Conservation (phyloP, 2,888 invertebrate genomes). For the Aphrophora alni region DNA sequence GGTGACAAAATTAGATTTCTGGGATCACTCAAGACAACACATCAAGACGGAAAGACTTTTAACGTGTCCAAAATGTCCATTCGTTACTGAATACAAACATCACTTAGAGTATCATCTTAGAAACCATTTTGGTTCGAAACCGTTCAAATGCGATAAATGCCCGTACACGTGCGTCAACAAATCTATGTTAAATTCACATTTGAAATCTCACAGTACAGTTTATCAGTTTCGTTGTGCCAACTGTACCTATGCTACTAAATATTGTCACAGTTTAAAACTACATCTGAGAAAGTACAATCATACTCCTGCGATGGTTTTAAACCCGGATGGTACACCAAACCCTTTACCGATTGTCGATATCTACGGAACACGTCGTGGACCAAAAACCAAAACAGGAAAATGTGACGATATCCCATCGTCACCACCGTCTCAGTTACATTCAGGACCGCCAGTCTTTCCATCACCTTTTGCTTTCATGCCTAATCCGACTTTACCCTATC, state of each 20-base stretch:
- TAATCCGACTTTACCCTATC: slow-evolving; percentile 36
- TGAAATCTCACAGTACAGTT: slow-evolving; percentile 92
- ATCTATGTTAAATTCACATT: slow-evolving; percentile 98
- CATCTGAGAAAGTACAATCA: slow-evolving; percentile 94
- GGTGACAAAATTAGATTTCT: slow-evolving; percentile 88
- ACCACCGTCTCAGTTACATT: slow-evolving; percentile 29
- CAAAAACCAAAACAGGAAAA: slow-evolving; percentile 66
- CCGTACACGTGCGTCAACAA: slow-evolving; percentile 94
- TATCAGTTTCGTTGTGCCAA: slow-evolving; percentile 93
- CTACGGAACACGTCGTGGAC: slow-evolving; percentile 88
- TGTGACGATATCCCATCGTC: slow-evolving; percentile 47
- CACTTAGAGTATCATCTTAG: slow-evolving; percentile 96
- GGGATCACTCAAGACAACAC: slow-evolving; percentile 90
- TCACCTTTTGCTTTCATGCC: slow-evolving; percentile 48
- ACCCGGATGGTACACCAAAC: slow-evolving; percentile 88
- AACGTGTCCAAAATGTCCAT: slow-evolving; percentile 90
- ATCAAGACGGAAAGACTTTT: slow-evolving; percentile 93
- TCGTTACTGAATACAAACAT: slow-evolving; percentile 98
- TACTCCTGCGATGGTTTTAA: slow-evolving; percentile 87
- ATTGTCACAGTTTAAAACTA: slow-evolving; percentile 95
- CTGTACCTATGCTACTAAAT: slow-evolving; percentile 96
- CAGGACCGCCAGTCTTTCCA: slow-evolving; percentile 40
- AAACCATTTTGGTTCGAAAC: slow-evolving; percentile 94
- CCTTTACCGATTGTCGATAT: slow-evolving; percentile 88
- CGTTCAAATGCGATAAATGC: slow-evolving; percentile 92